Evolutionary conservation across 2,888 invertebrate genomes (phyloP).

Genomic region (Ochlodes sylvanus): DNA sequence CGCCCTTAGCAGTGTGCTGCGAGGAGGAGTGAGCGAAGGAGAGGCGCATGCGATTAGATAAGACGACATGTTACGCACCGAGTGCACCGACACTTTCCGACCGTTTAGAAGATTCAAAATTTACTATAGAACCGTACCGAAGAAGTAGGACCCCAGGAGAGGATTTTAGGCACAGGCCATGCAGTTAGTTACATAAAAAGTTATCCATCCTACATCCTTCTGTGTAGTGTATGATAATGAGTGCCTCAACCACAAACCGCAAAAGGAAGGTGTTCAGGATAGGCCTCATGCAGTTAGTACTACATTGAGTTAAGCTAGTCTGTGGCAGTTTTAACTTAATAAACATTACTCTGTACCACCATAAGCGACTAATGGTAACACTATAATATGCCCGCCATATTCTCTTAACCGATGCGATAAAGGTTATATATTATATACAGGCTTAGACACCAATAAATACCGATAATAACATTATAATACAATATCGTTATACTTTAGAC

Average conservation of each 20-base stretch:
- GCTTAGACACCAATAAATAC: conserved; percentile 49
- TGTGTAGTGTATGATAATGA: background rate
- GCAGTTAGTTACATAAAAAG: conserved; percentile 57
- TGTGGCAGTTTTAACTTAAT: conserved; percentile 35
- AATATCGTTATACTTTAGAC: conserved; percentile 62
- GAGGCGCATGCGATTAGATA: conserved; percentile 69
- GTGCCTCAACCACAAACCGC: conserved; percentile 57
- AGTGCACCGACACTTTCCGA: conserved; percentile 49
- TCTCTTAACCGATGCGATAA: conserved; percentile 14
- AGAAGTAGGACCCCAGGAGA: conserved; percentile 53
- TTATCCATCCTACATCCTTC: conserved; percentile 22
- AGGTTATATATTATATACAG: conserved; percentile 41
- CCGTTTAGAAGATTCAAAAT: conserved; percentile 30
- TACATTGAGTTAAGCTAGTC: conserved; percentile 44
- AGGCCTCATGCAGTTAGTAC: conserved; percentile 70
- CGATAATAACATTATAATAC: conserved; percentile 55
- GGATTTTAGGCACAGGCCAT: conserved; percentile 60
- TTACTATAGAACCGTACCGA: background rate
- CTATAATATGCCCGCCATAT: conserved; percentile 11
- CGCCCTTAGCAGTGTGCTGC: conserved; percentile 52
- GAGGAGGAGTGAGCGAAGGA: conserved; percentile 60
- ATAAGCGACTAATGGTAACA: conserved; percentile 20
- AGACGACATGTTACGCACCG: conserved; percentile 59
- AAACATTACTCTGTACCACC: conserved; percentile 1
- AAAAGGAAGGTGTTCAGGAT: conserved; percentile 65